Percentiles rank a stretch among this genome's conserved stretches.
Conservation (phyloP, 2,113 vertebrate genomes). For the Odocoileus hemionus region DNA sequence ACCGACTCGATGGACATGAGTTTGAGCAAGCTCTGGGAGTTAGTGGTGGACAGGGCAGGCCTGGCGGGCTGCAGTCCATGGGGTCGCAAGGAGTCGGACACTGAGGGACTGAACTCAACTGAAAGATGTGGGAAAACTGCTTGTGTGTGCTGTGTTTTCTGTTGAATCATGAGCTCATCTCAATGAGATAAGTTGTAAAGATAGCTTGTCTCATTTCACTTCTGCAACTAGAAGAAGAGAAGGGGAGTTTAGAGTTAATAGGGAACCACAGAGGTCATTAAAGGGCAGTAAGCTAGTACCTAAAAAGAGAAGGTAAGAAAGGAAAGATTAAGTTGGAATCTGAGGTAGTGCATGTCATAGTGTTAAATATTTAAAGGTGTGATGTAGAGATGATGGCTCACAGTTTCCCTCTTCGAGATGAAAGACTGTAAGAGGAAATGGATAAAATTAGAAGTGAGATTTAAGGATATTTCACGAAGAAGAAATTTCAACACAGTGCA, state of each 20-base stretch:
- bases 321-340: background rate
- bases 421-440: background rate
- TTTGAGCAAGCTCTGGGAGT: background rate
- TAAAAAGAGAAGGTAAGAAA: background rate
- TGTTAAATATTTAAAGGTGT: background rate
- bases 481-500: background rate
- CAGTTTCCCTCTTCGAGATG: background rate
- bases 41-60: background rate
- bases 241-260: background rate
- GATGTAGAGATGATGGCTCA: background rate
- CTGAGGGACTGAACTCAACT: background rate
- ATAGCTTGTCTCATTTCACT: background rate
- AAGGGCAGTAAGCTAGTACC: background rate
- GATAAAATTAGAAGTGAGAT: background rate
- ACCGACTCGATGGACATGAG: background rate
- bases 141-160: background rate
- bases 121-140: background rate
- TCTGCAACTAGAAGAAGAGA: background rate
- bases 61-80: background rate
- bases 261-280: background rate
- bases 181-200: background rate
- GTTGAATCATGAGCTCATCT: background rate
- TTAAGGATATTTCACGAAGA: background rate
- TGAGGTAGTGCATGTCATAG: background rate
- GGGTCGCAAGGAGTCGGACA: background rate